Conservation (phyloP, 2,888 invertebrate genomes). For the Aquatica leii region DNA sequence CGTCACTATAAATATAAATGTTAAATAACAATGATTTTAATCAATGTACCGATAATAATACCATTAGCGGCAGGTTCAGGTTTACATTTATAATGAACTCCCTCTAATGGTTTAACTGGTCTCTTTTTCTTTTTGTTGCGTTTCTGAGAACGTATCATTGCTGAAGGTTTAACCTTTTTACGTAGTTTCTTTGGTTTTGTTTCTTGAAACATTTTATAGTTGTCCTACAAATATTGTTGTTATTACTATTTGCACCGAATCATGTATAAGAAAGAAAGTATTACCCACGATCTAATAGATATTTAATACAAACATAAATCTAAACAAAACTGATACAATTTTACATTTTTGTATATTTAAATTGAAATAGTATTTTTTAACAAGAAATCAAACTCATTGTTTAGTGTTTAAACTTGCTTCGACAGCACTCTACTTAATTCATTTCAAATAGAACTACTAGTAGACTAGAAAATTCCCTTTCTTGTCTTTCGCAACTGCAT, state of each 20-base stretch:
- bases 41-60: slow-evolving; percentile 7
- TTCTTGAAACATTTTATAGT: slow-evolving; percentile 80
- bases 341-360: no score
- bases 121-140: slow-evolving; percentile 64
- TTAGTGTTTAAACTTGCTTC: no score
- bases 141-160: slow-evolving; percentile 66
- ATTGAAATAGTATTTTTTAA: no score
- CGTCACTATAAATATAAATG: slow-evolving; percentile 29
- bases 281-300: no score
- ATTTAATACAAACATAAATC: neutral
- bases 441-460: no score
- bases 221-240: slow-evolving; percentile 67
- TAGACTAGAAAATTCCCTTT: no score
- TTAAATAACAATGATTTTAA: neutral
- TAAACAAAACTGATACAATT: neutral
- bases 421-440: no score
- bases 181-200: slow-evolving; percentile 76
- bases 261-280: no score
- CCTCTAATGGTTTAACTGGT: slow-evolving; percentile 45
- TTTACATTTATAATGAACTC: slow-evolving; percentile 38
- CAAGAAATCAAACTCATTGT: no score
- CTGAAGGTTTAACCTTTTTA: slow-evolving; percentile 67
- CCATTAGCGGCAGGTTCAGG: slow-evolving; percentile 12
- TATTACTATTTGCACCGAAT: neutral
- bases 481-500: no score